phyloP scores from a whole-genome alignment of 2,797 vertebrate species.

The Acridotheres tristis region DNA sequence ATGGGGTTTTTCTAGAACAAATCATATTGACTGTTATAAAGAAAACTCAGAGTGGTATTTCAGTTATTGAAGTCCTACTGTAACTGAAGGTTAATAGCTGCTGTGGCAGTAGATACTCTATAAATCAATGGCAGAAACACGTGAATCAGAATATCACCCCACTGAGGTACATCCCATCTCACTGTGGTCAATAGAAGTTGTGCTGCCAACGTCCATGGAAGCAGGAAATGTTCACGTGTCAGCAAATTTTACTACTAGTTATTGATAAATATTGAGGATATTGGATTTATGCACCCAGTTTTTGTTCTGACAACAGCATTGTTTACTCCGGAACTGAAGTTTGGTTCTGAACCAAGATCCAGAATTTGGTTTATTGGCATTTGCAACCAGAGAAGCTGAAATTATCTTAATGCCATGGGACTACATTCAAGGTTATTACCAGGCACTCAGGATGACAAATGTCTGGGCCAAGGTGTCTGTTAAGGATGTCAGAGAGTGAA shows the following conservation, averaged over 20 bases:
- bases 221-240: neutral
- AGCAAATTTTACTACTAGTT: neutral
- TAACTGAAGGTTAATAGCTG: constrained; percentile 48
- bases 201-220: neutral
- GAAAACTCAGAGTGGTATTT: constrained; percentile 32
- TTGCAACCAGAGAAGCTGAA: neutral
- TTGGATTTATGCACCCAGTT: neutral
- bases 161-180: neutral
- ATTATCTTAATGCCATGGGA: neutral
- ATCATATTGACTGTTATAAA: constrained; percentile 7
- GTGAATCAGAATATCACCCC: neutral
- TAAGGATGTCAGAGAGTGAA: neutral
- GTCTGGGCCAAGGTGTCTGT: neutral
- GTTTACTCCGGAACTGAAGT: neutral
- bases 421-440: neutral
- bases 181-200: neutral
- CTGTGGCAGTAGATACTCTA: constrained; percentile 38
- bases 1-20: neutral
- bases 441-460: neutral
- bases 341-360: neutral
- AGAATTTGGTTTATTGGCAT: neutral
- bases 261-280: neutral
- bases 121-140: constrained; percentile 52
- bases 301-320: neutral
- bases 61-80: constrained; percentile 41